These are phyloP conservation scores for Bergia sp. DNA, from an alignment of 92 coral and sea anemone genomes.

Conservation along the genomic window DNA sequence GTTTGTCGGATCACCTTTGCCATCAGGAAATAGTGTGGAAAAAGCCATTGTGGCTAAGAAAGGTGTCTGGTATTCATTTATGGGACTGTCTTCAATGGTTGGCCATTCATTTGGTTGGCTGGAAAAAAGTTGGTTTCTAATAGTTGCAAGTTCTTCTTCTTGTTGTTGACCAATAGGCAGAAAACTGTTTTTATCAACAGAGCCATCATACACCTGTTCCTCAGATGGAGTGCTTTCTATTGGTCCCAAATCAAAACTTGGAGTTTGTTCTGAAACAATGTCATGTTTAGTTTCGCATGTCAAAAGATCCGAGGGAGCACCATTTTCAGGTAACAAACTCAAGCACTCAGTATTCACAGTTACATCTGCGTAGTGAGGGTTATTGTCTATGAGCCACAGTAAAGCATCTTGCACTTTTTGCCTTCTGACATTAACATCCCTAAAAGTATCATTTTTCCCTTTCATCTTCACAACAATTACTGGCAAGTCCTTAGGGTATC, in stretches of 20 bases:
- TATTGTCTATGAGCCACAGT: slow-evolving; percentile 40
- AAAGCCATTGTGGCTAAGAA: too few species aligned
- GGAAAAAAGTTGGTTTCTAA: slow-evolving; percentile 44
- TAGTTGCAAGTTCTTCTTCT: slow-evolving; percentile 53
- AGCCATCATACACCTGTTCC: slow-evolving; percentile 17
- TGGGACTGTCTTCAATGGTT: slow-evolving; percentile 49
- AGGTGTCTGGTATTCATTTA: slow-evolving; percentile 48
- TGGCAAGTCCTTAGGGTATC: slow-evolving; percentile 42
- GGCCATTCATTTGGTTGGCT: slow-evolving; percentile 44
- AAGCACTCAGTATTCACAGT: slow-evolving; percentile 21
- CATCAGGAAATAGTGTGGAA: slow-evolving; percentile 48
- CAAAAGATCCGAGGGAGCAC: slow-evolving; percentile 43
- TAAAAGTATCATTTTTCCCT: slow-evolving; percentile 47
- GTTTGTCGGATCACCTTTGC: slow-evolving; percentile 27
- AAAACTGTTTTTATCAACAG: slow-evolving; percentile 53
- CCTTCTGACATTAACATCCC: slow-evolving; percentile 47
- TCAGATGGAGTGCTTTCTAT: slow-evolving; percentile 29
- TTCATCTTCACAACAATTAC: slow-evolving; percentile 50
- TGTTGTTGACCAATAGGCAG: slow-evolving; percentile 53
- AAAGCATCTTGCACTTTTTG: slow-evolving; percentile 48
- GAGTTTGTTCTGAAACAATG: slow-evolving; percentile 24
- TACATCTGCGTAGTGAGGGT: slow-evolving; percentile 35
- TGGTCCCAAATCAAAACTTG: background rate
- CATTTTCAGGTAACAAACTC: slow-evolving; percentile 31
- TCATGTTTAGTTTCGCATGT: slow-evolving; percentile 44